phyloP scores from a whole-genome alignment of 1,140 invertebrate species.

The Bombyx mandarina region DNA sequence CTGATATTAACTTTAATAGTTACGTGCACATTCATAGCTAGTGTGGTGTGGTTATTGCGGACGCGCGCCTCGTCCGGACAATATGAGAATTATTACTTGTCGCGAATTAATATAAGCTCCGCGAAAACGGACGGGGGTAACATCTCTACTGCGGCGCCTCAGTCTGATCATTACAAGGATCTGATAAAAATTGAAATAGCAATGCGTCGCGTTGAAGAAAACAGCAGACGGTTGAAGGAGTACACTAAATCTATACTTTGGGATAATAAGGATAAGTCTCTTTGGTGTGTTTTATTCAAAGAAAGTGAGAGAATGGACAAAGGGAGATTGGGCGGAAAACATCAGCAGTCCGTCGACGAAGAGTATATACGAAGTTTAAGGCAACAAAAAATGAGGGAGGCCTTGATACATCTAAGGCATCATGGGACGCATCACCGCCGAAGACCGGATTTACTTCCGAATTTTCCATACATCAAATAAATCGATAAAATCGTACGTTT shows the following conservation, averaged over 20 bases:
- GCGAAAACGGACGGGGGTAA: conserved; percentile 42
- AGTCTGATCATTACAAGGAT: conserved; percentile 64
- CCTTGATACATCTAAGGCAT: conserved; percentile 54
- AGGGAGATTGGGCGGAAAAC: conserved; percentile 26
- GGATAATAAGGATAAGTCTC: conserved; percentile 69
- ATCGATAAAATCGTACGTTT: neutral
- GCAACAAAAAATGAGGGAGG: conserved; percentile 53
- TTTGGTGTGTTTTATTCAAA: conserved; percentile 71
- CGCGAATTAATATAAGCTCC: conserved; percentile 66
- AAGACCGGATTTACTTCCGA: conserved; percentile 38
- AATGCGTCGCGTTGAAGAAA: conserved; percentile 66
- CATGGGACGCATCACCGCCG: conserved; percentile 50
- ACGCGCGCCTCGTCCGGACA: conserved; percentile 41
- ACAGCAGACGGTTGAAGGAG: conserved; percentile 65
- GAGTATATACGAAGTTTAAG: conserved; percentile 49
- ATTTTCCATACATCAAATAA: conserved; percentile 56
- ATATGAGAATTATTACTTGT: conserved; percentile 69
- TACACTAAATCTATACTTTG: conserved; percentile 66
- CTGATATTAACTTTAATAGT: conserved; percentile 57
- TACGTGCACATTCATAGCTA: conserved; percentile 56
- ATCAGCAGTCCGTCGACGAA: conserved; percentile 48
- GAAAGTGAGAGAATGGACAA: conserved; percentile 55
- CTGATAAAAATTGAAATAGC: conserved; percentile 70
- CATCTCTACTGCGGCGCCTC: conserved; percentile 32
- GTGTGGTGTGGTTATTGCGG: conserved; percentile 59